Conservation (phyloP, 2,888 invertebrate genomes). For the Agonum fuliginosum region DNA sequence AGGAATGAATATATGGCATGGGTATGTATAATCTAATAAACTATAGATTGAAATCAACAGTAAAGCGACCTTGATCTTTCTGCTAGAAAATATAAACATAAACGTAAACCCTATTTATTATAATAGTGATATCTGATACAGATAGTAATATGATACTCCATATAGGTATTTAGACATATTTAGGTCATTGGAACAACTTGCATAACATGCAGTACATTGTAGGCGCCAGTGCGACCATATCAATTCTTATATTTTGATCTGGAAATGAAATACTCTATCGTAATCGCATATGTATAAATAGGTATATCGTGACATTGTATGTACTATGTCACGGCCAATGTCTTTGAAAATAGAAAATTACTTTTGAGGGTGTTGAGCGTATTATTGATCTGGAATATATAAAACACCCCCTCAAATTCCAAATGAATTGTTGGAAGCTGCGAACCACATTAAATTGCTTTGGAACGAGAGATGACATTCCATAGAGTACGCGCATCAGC, state of each 20-base stretch:
- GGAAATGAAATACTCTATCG: neutral
- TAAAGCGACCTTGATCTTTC: too few species aligned
- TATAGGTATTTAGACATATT: slow-evolving; percentile 20
- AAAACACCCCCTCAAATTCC: slow-evolving; percentile 27
- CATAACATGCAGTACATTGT: slow-evolving; percentile 22
- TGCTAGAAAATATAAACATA: too few species aligned
- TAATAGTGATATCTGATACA: neutral
- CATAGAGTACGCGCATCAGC: neutral
- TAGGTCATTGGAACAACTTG: slow-evolving; percentile 49
- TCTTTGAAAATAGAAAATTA: too few species aligned
- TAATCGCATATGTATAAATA: neutral
- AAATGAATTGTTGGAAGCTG: slow-evolving; percentile 20
- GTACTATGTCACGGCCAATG: slow-evolving; percentile 36
- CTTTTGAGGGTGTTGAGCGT: too few species aligned
- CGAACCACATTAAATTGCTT: slow-evolving; percentile 15
- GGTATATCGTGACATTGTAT: slow-evolving; percentile 14
- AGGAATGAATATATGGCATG: too few species aligned
- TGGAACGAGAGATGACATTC: neutral
- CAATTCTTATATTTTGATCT: neutral
- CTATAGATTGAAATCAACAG: neutral
- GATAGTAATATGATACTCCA: neutral
- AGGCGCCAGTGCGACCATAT: neutral
- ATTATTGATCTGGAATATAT: slow-evolving; percentile 20
- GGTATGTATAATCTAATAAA: neutral
- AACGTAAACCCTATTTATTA: too few species aligned